Base-by-base conservation (phyloP, 2,888 invertebrate genomes). In the Aspidiotus rigidus region DNA sequence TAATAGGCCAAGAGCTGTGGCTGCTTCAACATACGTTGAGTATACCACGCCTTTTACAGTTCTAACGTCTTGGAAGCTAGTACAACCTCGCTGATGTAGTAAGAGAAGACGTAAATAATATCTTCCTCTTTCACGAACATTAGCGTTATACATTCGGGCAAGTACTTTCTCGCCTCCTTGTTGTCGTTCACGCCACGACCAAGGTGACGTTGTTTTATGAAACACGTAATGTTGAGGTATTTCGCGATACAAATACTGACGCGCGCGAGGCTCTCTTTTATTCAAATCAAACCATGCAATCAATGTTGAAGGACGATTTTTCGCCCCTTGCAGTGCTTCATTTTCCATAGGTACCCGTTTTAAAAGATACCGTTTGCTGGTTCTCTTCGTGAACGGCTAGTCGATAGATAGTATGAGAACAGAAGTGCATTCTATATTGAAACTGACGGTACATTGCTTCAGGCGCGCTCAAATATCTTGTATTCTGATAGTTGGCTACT, bases 231-330 rank as follows among this genome's bases (percentile, higher is more conserved):
- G 60, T 9, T 42, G n/a, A 9, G 70, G 70, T 59, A 70, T 66
- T 11, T 69, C 63, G 10, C 62, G 61, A 55, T 70, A 69, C 13
- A 70, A 53, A 16, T 53, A 64, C 10, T 64, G 57, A 15, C 17
- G 11, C 3, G 69, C 69, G 10, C 41, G 7, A 5, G 6, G 2
- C 41, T 72, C 69, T 2, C 9, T 13, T 1, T 1, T 39, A 61
- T 72, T 71, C 10, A 72, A 56, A 7, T 28, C 44, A 11, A 69
- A 71, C 62, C 17, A 71, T 5, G 49, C 71, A 13, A 69, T 72
- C 9, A 72, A 57, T n/a, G 53, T 72, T 7, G 66, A 13, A 6
- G 10, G 10, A 13, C 6, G 10, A 3, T n/a, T 49, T 13, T 11
- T n/a, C 1, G 49, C 10, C 10, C 3, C 49, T 49, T 11, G 11